These are phyloP conservation scores for Eupithecia inturbata DNA, from an alignment of 2,888 invertebrate genomes.

Conservation along the genomic window DNA sequence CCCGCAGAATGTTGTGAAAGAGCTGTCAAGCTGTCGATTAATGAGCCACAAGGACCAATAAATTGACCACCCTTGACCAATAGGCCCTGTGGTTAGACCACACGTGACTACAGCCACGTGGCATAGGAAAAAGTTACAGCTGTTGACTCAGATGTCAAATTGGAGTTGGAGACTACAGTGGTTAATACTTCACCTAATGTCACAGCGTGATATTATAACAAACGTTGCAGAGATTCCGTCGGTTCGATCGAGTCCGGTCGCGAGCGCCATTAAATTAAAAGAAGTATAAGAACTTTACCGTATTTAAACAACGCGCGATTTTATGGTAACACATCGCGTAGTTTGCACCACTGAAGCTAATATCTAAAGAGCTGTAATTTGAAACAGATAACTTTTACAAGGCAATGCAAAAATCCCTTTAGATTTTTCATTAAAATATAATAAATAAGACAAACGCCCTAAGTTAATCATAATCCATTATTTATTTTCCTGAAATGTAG, in stretches of 20 bases:
- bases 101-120: conserved; percentile 40
- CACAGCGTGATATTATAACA: not conserved
- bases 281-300: not conserved
- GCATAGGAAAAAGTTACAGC: conserved; percentile 4
- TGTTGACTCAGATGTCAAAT: not conserved
- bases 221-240: not conserved
- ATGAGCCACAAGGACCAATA: conserved; percentile 62
- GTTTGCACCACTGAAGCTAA: too few relatives aligned
- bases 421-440: too few relatives aligned
- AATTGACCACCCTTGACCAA: conserved; percentile 56
- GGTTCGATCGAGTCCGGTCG: not conserved
- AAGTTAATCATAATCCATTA: too few relatives aligned
- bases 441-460: not conserved
- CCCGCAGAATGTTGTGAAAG: conserved; percentile 81
- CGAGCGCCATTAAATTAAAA: not conserved
- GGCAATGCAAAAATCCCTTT: too few relatives aligned
- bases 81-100: conserved; percentile 47
- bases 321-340: too few relatives aligned
- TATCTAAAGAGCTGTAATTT: too few relatives aligned
- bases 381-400: too few relatives aligned
- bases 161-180: not conserved
- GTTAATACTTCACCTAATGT: not conserved
- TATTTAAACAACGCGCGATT: not conserved
- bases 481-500: too few relatives aligned
- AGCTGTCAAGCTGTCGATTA: conserved; percentile 73